Percentiles rank a stretch among this genome's conserved stretches.
Evolutionary conservation across 2,113 vertebrate genomes (phyloP).

Genomic region (Hemichromis elongatus): DNA sequence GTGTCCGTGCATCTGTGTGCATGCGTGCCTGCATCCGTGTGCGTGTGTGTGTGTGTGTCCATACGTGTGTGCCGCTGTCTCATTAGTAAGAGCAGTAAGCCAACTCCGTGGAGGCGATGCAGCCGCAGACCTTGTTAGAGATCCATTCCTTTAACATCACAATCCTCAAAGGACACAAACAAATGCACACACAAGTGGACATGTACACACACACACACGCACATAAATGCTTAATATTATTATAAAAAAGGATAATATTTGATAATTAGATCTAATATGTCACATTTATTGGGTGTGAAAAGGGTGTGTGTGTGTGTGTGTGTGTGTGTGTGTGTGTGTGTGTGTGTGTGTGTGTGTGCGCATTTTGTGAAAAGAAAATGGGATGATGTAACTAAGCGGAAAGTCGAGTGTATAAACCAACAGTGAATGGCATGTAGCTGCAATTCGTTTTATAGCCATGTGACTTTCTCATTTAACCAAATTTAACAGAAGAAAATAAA

Average conservation of each 20-base stretch:
- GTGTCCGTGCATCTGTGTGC: not conserved
- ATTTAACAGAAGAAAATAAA: not conserved
- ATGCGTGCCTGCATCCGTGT: not conserved
- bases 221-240: not conserved
- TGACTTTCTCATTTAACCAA: not conserved
- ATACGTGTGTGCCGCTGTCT: not conserved
- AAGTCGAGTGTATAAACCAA: not conserved
- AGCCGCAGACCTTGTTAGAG: slow-evolving; percentile 24
- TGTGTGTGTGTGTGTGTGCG: not conserved
- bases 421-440: not conserved
- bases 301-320: not conserved
- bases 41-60: not conserved
- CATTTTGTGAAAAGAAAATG: not conserved
- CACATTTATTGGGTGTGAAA: not conserved
- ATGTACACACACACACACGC: not conserved
- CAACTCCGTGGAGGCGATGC: not conserved
- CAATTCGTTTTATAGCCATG: not conserved
- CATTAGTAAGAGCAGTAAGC: slow-evolving; percentile 45
- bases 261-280: not conserved
- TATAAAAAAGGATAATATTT: not conserved
- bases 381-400: slow-evolving; percentile 39
- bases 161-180: not conserved
- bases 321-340: not conserved
- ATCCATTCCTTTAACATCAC: not conserved
- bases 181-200: not conserved